phyloP scores from a whole-genome alignment of 1,140 invertebrate species.

The Polypedilum vanderplanki region DNA sequence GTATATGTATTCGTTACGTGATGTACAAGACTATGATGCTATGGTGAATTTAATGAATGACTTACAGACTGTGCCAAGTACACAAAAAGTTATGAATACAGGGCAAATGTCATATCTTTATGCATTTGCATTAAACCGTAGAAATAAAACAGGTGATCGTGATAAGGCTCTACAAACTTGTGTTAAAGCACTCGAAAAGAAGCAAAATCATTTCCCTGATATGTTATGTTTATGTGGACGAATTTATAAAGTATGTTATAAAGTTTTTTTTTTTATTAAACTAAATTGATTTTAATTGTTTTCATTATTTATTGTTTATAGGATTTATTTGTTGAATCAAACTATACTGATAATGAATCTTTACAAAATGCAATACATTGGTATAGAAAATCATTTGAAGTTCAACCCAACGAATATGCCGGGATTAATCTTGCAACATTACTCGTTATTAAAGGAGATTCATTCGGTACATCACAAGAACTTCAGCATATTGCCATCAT shows the following conservation, averaged over 20 bases:
- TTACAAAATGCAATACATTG: constrained; percentile 91
- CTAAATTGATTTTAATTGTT: neutral
- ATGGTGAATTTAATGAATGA: constrained; percentile 97
- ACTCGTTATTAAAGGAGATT: constrained; percentile 94
- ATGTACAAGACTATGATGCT: constrained; percentile 94
- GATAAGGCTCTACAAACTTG: constrained; percentile 91
- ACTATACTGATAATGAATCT: constrained; percentile 81
- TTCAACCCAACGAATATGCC: constrained; percentile 98
- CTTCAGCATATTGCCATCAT: constrained; percentile 80
- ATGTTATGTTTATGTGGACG: constrained; percentile 97
- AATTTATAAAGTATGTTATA: constrained; percentile 74
- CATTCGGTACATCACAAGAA: constrained; percentile 86
- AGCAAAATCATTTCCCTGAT: constrained; percentile 91
- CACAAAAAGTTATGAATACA: constrained; percentile 81
- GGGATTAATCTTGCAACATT: constrained; percentile 98
- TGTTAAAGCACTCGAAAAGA: constrained; percentile 79
- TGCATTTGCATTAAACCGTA: constrained; percentile 93
- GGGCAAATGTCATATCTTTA: constrained; percentile 88
- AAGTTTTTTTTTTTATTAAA: neutral
- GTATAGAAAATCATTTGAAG: constrained; percentile 97
- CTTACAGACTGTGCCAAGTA: constrained; percentile 84
- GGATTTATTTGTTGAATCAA: constrained; percentile 95
- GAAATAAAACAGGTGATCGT: constrained; percentile 89
- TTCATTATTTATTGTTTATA: neutral
- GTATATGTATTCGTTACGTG: constrained; percentile 85